A percentile compares a stretch with the other conserved stretches of the same genome.
phyloP scores from a whole-genome alignment of 2,113 vertebrate genomes.

The Capricornis sumatraensis region DNA sequence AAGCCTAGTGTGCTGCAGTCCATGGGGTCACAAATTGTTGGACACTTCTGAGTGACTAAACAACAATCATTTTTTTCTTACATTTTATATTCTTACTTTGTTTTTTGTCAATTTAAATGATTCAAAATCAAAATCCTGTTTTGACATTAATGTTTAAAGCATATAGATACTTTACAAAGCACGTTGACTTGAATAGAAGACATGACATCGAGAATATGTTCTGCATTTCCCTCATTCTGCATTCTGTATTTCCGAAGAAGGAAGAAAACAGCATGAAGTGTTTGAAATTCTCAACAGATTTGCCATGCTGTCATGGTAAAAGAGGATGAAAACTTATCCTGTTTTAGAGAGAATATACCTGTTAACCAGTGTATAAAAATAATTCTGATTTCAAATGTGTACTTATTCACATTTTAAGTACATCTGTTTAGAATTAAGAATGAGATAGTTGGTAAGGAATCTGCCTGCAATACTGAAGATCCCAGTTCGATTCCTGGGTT shows the following conservation, averaged over 20 bases:
- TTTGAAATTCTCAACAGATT: background rate
- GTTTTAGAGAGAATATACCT: background rate
- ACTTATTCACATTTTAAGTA: background rate
- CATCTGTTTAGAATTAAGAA: slow-evolving; percentile 29
- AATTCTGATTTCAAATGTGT: background rate
- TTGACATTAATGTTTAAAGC: background rate
- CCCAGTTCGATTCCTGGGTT: rapidly evolving
- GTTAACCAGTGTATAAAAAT: background rate
- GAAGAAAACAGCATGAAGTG: background rate
- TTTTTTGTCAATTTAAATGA: slow-evolving; percentile 14
- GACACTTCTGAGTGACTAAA: background rate
- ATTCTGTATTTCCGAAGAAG: background rate
- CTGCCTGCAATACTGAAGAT: background rate
- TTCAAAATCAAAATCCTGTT: background rate
- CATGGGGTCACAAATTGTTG: background rate
- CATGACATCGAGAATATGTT: background rate
- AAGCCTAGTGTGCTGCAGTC: background rate
- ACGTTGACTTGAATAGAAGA: background rate
- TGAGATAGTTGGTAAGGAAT: background rate
- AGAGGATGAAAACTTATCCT: background rate
- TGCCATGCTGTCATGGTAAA: background rate
- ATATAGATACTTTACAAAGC: background rate
- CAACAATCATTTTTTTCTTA: background rate
- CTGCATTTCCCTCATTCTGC: background rate
- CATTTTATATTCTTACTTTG: background rate